Percentiles rank a stretch among this genome's conserved stretches.
Evolutionary conservation across 64 coral and sea anemone species (phyloP).

Genomic region (Montipora foliosa): DNA sequence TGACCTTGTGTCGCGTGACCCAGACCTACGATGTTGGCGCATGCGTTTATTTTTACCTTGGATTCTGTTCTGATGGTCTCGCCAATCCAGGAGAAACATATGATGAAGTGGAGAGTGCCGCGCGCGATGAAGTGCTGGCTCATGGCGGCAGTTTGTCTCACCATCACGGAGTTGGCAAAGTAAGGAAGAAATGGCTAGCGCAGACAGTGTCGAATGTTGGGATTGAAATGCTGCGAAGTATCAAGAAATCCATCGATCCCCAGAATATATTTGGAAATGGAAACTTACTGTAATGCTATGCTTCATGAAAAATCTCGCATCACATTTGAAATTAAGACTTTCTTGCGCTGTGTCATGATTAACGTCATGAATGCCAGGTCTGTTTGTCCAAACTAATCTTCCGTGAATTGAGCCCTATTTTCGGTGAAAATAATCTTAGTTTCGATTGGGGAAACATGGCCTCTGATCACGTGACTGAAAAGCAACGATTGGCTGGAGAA

Average conservation of each 20-base stretch:
- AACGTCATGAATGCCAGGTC: too few species aligned
- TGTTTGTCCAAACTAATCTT: too few species aligned
- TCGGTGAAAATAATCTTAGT: too few species aligned
- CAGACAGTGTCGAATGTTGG: conserved; percentile 91
- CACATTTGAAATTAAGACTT: too few species aligned
- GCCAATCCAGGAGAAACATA: conserved; percentile 80
- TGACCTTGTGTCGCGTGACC: conserved; percentile 90
- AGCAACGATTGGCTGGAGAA: too few species aligned
- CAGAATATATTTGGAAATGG: conserved; percentile 97
- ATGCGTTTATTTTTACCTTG: conserved; percentile 99
- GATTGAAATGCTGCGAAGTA: conserved; percentile 80
- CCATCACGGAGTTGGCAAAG: conserved; percentile 95
- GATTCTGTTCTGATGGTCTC: conserved; percentile 88
- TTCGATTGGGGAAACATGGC: too few species aligned
- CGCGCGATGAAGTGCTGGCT: conserved; percentile 91
- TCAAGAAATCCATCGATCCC: conserved; percentile 93
- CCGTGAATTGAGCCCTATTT: too few species aligned
- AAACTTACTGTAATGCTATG: conserved; percentile 21
- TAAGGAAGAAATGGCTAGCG: conserved; percentile 94
- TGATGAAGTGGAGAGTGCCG: conserved; percentile 80
- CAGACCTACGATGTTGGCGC: conserved; percentile 98
- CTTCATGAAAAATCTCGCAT: neutral
- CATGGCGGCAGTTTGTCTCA: conserved; percentile 95
- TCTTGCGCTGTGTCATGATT: too few species aligned
- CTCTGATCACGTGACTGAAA: too few species aligned